phyloP scores from a whole-genome alignment of 2,888 invertebrate species.

The Neocrepidodera transversa region DNA sequence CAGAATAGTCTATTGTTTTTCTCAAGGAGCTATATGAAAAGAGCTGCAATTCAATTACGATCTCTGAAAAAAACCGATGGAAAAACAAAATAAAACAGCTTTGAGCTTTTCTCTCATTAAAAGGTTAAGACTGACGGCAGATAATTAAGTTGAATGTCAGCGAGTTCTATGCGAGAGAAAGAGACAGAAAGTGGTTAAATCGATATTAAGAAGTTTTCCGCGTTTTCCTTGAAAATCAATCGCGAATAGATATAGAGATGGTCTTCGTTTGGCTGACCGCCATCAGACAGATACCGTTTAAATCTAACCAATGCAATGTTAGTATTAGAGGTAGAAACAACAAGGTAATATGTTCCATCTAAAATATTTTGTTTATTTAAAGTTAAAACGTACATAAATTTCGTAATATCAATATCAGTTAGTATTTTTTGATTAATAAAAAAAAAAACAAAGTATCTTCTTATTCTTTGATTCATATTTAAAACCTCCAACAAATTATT shows the following conservation, averaged over 20 bases:
- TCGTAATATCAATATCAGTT: too few species aligned
- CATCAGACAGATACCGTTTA: neutral
- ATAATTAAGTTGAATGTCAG: slow-evolving; percentile 25
- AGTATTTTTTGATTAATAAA: too few species aligned
- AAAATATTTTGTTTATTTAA: too few species aligned
- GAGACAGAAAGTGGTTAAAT: neutral
- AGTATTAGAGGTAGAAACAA: too few species aligned
- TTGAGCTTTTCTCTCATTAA: slow-evolving; percentile 9
- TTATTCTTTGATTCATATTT: too few species aligned
- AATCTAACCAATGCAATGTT: too few species aligned
- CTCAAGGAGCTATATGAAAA: neutral
- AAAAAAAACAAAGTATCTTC: too few species aligned
- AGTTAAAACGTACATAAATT: too few species aligned
- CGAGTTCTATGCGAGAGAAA: neutral
- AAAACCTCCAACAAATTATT: too few species aligned
- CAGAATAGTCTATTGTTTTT: neutral
- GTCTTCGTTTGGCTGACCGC: slow-evolving; percentile 23
- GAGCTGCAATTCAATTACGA: slow-evolving; percentile 12
- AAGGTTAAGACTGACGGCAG: slow-evolving; percentile 21
- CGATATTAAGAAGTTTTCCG: slow-evolving; percentile 6
- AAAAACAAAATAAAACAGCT: slow-evolving; percentile 19
- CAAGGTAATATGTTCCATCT: too few species aligned
- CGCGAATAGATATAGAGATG: slow-evolving; percentile 30
- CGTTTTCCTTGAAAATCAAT: slow-evolving; percentile 29
- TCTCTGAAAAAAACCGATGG: neutral